These are phyloP conservation scores for Bolborhynchus lineola DNA, from an alignment of 2,113 vertebrate genomes.

Conservation along the genomic window DNA sequence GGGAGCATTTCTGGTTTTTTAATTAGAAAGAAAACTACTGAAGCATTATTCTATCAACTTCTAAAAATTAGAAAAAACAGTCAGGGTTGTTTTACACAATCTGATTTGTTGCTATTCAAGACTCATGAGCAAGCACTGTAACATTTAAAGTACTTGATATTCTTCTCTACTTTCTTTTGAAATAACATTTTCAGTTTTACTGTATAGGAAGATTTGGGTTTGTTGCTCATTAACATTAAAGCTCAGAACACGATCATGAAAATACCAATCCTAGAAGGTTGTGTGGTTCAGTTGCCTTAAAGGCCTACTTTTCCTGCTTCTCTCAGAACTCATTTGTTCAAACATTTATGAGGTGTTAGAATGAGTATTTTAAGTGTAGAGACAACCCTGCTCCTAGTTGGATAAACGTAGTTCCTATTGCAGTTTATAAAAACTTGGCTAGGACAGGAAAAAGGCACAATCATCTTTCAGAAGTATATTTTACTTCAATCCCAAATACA, in stretches of 20 bases:
- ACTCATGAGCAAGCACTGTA: background rate
- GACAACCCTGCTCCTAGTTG: background rate
- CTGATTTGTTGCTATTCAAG: background rate
- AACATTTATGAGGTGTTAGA: background rate
- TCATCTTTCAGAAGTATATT: background rate
- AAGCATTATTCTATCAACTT: slow-evolving; percentile 6
- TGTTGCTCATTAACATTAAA: background rate
- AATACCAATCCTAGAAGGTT: background rate
- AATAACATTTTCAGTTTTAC: background rate
- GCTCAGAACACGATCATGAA: background rate
- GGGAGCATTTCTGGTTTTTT: slow-evolving; percentile 8
- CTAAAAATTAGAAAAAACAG: slow-evolving; percentile 17
- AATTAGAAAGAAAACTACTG: slow-evolving; percentile 30
- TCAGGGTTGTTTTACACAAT: background rate
- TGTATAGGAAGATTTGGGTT: background rate
- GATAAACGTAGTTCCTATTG: background rate
- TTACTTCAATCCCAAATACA: background rate
- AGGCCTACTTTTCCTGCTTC: background rate
- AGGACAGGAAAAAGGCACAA: background rate
- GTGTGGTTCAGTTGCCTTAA: background rate
- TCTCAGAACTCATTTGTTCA: background rate
- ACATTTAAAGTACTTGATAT: background rate
- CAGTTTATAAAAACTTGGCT: background rate
- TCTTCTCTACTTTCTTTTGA: background rate
- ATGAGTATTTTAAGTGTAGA: background rate